A percentile compares a stretch with the other conserved stretches of the same genome.
phyloP scores from a whole-genome alignment of 2,797 vertebrate genomes.

The Tiaroga cobitis region DNA sequence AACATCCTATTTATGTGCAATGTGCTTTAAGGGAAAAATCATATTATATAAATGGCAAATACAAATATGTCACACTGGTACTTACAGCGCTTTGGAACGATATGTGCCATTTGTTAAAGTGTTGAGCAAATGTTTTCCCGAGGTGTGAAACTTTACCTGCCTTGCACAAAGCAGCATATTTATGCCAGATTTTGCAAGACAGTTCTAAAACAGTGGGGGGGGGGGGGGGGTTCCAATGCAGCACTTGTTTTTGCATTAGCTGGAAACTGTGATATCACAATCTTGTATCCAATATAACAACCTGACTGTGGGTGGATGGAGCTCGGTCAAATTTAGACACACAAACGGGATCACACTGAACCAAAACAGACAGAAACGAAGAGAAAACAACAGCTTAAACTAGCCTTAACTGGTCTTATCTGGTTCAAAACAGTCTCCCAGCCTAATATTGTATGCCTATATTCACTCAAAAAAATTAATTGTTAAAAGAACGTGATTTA shows the following conservation, averaged over 20 bases:
- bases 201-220: constrained; percentile 37
- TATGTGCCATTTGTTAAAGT: background rate
- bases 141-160: constrained; percentile 32
- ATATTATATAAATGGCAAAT: background rate
- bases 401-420: background rate
- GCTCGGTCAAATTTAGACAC: constrained; percentile 19
- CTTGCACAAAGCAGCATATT: constrained; percentile 24
- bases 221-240: constrained; percentile 51
- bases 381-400: background rate
- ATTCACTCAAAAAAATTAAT: no score
- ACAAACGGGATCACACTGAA: constrained; percentile 2
- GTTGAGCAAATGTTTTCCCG: constrained; percentile 6
- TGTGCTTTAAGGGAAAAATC: no score
- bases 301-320: constrained; percentile 22
- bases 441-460: no score
- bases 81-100: constrained; percentile 1
- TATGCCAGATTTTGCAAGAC: constrained; percentile 36
- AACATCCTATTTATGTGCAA: background rate
- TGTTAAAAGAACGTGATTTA: no score
- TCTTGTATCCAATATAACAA: constrained; percentile 22
- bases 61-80: background rate
- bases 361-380: background rate
- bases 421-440: background rate
- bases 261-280: constrained; percentile 54
- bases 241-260: constrained; percentile 54